phyloP scores from a whole-genome alignment of 2,888 invertebrate genomes.

The Smittia sp. region DNA sequence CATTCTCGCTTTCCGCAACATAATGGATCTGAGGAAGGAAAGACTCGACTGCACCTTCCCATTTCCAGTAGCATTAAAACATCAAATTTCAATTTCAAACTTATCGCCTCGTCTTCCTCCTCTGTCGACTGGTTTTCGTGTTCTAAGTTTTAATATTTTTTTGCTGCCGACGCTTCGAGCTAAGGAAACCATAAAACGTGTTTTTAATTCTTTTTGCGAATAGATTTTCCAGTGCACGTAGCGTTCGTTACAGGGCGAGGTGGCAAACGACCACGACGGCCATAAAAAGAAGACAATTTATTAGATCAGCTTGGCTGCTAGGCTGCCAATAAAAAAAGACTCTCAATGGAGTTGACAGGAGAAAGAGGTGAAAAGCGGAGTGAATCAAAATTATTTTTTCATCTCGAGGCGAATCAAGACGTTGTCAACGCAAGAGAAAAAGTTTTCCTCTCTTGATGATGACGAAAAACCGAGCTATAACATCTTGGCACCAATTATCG shows the following conservation, averaged over 20 bases:
- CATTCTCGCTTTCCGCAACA: background rate
- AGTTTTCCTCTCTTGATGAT: background rate
- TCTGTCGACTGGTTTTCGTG: background rate
- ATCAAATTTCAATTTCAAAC: constrained; percentile 31
- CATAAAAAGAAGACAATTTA: background rate
- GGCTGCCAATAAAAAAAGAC: no score
- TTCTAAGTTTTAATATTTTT: background rate
- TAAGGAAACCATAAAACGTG: constrained; percentile 14
- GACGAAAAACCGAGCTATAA: no score
- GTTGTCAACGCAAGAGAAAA: background rate
- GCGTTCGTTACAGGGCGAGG: background rate
- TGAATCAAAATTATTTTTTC: background rate
- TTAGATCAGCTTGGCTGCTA: background rate
- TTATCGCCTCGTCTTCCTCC: background rate
- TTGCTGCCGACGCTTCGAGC: background rate
- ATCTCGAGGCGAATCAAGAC: background rate
- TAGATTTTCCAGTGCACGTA: background rate
- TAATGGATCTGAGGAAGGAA: background rate
- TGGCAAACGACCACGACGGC: background rate
- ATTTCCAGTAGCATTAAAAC: background rate
- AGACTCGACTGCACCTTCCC: background rate
- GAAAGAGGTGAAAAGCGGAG: background rate
- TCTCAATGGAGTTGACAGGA: background rate
- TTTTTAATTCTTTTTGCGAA: background rate
- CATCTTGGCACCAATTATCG: constrained; percentile 20